Conservation (phyloP, 2,797 vertebrate species). For the Urosaurus nigricauda region DNA sequence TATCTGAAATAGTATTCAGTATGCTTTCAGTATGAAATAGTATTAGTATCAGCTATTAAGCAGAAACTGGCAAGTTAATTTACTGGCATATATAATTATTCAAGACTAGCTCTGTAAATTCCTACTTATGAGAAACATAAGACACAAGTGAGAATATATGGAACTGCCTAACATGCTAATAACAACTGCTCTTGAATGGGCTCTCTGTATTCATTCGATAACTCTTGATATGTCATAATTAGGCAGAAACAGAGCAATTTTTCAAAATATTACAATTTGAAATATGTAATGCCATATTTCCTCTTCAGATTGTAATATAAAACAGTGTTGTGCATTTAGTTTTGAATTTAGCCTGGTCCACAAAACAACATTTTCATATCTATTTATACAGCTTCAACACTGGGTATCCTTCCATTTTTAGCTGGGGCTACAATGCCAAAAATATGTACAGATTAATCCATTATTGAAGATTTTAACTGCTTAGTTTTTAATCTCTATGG, state of each 20-base stretch:
- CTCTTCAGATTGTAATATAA: background rate
- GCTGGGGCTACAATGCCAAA: background rate
- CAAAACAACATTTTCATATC: background rate
- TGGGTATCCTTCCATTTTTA: background rate
- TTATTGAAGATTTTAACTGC: background rate
- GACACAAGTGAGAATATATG: background rate
- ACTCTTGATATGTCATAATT: background rate
- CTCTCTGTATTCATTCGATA: background rate
- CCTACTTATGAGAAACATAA: background rate
- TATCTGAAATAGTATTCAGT: constrained; percentile 16
- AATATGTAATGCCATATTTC: background rate
- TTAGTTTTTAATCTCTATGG: constrained; percentile 16
- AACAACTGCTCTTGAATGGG: background rate
- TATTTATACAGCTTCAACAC: background rate
- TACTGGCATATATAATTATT: constrained; percentile 3
- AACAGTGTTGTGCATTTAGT: background rate
- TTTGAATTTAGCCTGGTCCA: background rate
- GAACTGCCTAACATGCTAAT: background rate
- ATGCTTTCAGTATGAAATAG: background rate
- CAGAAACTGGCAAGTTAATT: background rate
- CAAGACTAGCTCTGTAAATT: background rate
- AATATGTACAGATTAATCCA: constrained; percentile 36
- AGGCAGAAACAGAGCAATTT: background rate
- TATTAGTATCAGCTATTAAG: background rate
- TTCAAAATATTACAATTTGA: background rate